A percentile compares a stretch with the other conserved stretches of the same genome.
phyloP scores from a whole-genome alignment of 2,888 invertebrate species.

The Graphium colonna region DNA sequence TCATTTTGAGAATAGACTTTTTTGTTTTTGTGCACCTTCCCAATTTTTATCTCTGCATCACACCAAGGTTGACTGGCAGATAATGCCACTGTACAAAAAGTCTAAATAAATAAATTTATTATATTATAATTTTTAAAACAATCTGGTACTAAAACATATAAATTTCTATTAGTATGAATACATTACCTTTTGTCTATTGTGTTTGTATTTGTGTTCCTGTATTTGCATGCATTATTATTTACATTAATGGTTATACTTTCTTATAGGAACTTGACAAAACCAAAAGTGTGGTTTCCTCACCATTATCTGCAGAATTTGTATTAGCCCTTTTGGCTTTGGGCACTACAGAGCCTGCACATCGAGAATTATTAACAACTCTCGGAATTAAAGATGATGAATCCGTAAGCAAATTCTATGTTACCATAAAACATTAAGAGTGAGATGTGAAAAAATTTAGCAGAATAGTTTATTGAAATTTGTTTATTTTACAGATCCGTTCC shows the following conservation, averaged over 20 bases:
- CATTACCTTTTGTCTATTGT: no score
- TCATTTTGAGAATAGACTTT: no score
- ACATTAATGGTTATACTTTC: slow-evolving; percentile 2
- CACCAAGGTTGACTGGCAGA: no score
- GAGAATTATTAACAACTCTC: slow-evolving; percentile 53
- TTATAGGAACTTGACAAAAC: slow-evolving; percentile 60
- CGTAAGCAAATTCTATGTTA: slow-evolving; percentile 42
- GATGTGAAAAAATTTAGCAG: no score
- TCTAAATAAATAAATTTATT: no score
- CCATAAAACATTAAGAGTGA: not conserved
- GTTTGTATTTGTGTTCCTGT: no score
- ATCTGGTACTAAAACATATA: no score
- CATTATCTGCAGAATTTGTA: slow-evolving; percentile 70
- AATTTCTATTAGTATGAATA: no score
- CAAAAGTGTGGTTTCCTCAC: slow-evolving; percentile 70
- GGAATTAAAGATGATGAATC: slow-evolving; percentile 54
- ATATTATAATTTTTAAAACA: slow-evolving; percentile 4
- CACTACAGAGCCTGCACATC: slow-evolving; percentile 53
- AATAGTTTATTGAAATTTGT: not conserved
- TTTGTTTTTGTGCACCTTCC: no score
- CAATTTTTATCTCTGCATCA: no score
- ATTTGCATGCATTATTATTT: no score
- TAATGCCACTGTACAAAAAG: no score
- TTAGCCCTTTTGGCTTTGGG: slow-evolving; percentile 66
- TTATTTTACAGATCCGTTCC: slow-evolving; percentile 55